Evolutionary conservation across 2,888 invertebrate genomes (phyloP).

Genomic region (Argynnis bischoffii): DNA sequence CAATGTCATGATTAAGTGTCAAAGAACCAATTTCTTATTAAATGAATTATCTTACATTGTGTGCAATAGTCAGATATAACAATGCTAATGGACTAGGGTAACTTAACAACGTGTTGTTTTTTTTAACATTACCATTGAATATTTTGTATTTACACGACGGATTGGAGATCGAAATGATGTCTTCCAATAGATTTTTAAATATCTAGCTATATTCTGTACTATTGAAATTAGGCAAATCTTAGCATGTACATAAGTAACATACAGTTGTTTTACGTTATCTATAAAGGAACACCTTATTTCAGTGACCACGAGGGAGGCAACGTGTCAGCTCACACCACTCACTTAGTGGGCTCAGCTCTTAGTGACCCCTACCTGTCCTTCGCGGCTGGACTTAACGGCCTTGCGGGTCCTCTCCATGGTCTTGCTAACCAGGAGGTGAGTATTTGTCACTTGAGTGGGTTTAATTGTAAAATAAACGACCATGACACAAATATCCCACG

Average conservation of each 20-base stretch:
- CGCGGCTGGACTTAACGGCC: slow-evolving; percentile 95
- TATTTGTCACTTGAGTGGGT: neutral
- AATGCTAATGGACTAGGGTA: slow-evolving; percentile 8
- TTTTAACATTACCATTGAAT: too few species aligned
- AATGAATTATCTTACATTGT: neutral
- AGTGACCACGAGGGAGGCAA: slow-evolving; percentile 98
- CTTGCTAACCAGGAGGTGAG: slow-evolving; percentile 94
- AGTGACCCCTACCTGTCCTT: slow-evolving; percentile 97
- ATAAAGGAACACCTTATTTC: slow-evolving; percentile 39
- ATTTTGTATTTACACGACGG: too few species aligned
- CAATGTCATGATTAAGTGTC: too few species aligned
- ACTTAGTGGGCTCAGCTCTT: slow-evolving; percentile 95
- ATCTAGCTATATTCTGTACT: too few species aligned
- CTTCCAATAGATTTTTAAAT: too few species aligned
- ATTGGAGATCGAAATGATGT: too few species aligned
- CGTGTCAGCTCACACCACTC: slow-evolving; percentile 96
- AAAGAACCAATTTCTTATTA: neutral
- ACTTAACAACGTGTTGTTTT: neutral
- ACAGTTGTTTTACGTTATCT: neutral
- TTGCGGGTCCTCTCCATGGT: slow-evolving; percentile 97
- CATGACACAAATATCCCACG: too few species aligned
- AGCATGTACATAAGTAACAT: neutral
- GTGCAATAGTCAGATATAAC: neutral
- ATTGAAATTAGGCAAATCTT: too few species aligned
- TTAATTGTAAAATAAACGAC: neutral